phyloP scores from a whole-genome alignment of 2,888 invertebrate genomes.

The Psylliodes chrysocephalus region DNA sequence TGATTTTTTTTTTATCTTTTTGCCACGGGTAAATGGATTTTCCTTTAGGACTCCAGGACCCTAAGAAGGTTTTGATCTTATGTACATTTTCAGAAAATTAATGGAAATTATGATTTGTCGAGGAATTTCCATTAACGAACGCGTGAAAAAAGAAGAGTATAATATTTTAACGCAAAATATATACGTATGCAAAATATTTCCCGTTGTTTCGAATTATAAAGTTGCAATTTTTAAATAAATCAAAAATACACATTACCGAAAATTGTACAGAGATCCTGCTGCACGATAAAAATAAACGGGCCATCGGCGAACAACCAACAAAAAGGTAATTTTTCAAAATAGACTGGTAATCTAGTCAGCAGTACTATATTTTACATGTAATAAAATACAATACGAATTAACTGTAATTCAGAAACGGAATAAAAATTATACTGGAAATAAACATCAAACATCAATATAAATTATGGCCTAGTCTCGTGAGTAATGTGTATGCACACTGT shows the following conservation, averaged over 20 bases:
- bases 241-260: conserved; percentile 7
- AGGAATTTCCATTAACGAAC: too few relatives aligned
- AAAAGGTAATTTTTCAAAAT: conserved; percentile 40
- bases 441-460: conserved; percentile 11
- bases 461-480: neutral
- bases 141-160: too few relatives aligned
- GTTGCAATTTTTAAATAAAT: conserved; percentile 2
- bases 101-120: too few relatives aligned
- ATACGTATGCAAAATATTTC: conserved; percentile 5
- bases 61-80: too few relatives aligned
- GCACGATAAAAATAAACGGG: conserved; percentile 27
- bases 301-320: conserved; percentile 25
- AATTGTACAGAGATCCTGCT: conserved; percentile 17
- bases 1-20: too few relatives aligned
- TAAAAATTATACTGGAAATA: conserved; percentile 18
- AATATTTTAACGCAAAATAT: too few relatives aligned
- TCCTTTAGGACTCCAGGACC: too few relatives aligned
- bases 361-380: conserved; percentile 20
- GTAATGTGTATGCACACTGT: neutral
- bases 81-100: too few relatives aligned
- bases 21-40: too few relatives aligned
- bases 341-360: conserved; percentile 20
- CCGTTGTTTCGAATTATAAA: neutral
- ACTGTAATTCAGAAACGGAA: conserved; percentile 17
- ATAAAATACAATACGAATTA: conserved; percentile 14